These are phyloP conservation scores for Diabrotica balteata DNA, from an alignment of 2,888 invertebrate species.

Conservation along the genomic window DNA sequence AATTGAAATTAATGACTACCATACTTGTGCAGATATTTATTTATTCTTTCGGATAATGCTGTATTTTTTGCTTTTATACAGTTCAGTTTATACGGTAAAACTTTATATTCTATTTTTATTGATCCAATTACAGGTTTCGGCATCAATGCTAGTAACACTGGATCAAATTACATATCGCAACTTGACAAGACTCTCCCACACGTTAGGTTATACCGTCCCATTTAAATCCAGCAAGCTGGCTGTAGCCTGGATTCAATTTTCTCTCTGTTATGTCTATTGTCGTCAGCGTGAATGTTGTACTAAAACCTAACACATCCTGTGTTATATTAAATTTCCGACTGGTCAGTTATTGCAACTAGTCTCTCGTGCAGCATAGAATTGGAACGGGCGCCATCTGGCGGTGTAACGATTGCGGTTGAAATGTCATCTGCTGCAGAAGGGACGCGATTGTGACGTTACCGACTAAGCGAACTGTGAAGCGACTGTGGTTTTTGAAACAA, in stretches of 20 bases:
- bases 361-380: conserved; percentile 28
- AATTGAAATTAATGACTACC: no score
- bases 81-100: no score
- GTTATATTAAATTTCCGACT: conserved; percentile 37
- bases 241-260: conserved; percentile 17
- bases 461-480: conserved; percentile 13
- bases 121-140: no score
- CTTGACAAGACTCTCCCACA: neutral
- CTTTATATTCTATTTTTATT: no score
- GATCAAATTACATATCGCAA: neutral
- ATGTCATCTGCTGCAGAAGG: conserved; percentile 38
- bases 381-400: conserved; percentile 39
- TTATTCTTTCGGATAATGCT: no score
- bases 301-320: conserved; percentile 25
- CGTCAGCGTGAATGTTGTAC: conserved; percentile 21
- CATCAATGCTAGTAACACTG: no score
- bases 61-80: no score
- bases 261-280: conserved; percentile 23
- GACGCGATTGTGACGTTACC: conserved; percentile 19
- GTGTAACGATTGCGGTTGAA: conserved; percentile 42
- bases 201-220: neutral
- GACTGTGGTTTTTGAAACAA: conserved; percentile 11
- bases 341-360: conserved; percentile 39
- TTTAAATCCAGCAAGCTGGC: conserved; percentile 10
- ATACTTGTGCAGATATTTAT: no score